Evolutionary conservation across 2,113 vertebrate genomes (phyloP).

Genomic region (Pyxicephalus adspersus): DNA sequence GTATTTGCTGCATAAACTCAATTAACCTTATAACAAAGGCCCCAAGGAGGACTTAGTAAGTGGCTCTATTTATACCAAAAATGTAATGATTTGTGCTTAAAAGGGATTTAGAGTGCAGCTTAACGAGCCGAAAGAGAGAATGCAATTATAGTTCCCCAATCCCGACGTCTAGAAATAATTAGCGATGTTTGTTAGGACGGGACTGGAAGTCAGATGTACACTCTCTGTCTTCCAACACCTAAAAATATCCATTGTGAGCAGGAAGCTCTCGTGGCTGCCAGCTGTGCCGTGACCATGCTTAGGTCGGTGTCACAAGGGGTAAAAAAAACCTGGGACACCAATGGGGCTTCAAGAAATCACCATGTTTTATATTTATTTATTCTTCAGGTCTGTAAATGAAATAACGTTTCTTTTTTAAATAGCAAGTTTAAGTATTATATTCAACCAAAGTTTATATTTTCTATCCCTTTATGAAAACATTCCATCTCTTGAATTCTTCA

Average conservation of each 20-base stretch:
- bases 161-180: not conserved
- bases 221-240: too few species aligned
- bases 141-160: not conserved
- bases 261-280: too few species aligned
- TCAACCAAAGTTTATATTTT: not conserved
- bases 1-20: slow-evolving; percentile 64
- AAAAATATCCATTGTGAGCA: too few species aligned
- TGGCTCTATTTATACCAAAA: slow-evolving; percentile 29
- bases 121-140: slow-evolving; percentile 7
- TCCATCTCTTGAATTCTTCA: not conserved
- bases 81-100: slow-evolving; percentile 37
- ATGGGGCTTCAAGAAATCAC: too few species aligned
- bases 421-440: too few species aligned
- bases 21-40: slow-evolving; percentile 57
- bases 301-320: too few species aligned
- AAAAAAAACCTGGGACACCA: too few species aligned
- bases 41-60: slow-evolving; percentile 8
- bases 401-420: too few species aligned
- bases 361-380: too few species aligned
- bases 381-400: too few species aligned
- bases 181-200: not conserved
- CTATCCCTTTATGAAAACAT: slow-evolving; percentile 16
- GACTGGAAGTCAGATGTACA: not conserved
- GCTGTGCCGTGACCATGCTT: too few species aligned
- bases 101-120: slow-evolving; percentile 24